Conservation (phyloP, 2,888 invertebrate genomes). For the Merodon equestris region DNA sequence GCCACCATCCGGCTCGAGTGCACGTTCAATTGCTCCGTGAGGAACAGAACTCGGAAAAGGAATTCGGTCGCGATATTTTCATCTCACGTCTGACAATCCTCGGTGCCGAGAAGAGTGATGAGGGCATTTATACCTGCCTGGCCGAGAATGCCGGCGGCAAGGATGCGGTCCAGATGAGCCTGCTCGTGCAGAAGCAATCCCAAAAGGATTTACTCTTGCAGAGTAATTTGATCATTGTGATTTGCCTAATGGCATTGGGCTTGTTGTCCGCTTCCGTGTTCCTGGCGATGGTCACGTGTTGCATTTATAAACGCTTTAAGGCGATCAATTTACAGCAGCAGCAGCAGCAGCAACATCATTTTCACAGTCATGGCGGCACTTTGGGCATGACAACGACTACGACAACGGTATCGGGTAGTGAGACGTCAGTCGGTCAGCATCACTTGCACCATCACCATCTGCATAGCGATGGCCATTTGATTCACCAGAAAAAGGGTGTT, state of each 20-base stretch:
- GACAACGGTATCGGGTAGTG: conserved; percentile 53
- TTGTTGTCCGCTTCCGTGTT: conserved; percentile 75
- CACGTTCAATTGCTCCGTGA: conserved; percentile 74
- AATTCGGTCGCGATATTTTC: conserved; percentile 74
- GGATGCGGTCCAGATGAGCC: conserved; percentile 84
- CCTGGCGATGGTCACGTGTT: conserved; percentile 75
- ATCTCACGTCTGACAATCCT: conserved; percentile 82
- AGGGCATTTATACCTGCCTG: conserved; percentile 87
- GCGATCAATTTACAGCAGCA: conserved; percentile 71
- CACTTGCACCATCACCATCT: conserved; percentile 61
- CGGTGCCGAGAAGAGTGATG: conserved; percentile 83
- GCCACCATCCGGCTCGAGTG: conserved; percentile 70
- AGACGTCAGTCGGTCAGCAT: conserved; percentile 60
- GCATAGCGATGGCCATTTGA: conserved; percentile 54
- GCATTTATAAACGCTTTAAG: conserved; percentile 74
- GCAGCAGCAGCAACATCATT: conserved; percentile 72
- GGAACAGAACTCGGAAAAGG: conserved; percentile 75
- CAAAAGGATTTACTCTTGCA: conserved; percentile 72
- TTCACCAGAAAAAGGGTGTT: conserved; percentile 55
- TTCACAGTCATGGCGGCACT: conserved; percentile 68
- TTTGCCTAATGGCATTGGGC: conserved; percentile 75
- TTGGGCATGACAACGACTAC: conserved; percentile 61
- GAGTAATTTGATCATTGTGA: conserved; percentile 74
- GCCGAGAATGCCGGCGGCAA: conserved; percentile 90
- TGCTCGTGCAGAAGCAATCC: conserved; percentile 73